Evolutionary conservation across 2,797 vertebrate species (phyloP).

Genomic region (Loriculus beryllinus): DNA sequence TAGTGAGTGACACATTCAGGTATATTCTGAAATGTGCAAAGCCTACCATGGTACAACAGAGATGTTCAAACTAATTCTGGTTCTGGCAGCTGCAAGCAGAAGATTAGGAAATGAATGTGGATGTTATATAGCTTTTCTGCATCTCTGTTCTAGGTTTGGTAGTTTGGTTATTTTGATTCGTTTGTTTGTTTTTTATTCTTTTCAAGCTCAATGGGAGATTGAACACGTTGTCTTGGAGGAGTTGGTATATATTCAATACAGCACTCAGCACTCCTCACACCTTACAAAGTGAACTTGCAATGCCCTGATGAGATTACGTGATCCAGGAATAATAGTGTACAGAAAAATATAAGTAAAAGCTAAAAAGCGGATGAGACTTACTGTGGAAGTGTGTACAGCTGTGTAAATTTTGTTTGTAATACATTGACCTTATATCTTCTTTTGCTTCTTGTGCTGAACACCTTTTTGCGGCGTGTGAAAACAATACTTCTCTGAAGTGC

Average conservation of each 20-base stretch:
- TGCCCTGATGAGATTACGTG: not conserved
- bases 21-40: not conserved
- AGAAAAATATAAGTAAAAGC: not conserved
- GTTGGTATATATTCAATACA: not conserved
- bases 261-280: accelerated
- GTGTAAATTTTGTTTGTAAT: not conserved
- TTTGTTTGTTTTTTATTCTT: not conserved
- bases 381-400: not conserved
- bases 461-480: not conserved
- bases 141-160: not conserved
- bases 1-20: not conserved
- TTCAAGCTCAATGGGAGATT: not conserved
- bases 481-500: not conserved
- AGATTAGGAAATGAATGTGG: not conserved
- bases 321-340: not conserved
- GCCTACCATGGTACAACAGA: not conserved
- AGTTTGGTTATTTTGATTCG: not conserved
- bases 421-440: not conserved
- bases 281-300: not conserved
- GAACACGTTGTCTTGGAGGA: not conserved
- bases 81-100: not conserved
- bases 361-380: not conserved
- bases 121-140: not conserved
- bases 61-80: not conserved
- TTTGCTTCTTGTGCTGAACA: not conserved